phyloP scores from a whole-genome alignment of 2,113 vertebrate genomes.

The Cygnus buccinator region DNA sequence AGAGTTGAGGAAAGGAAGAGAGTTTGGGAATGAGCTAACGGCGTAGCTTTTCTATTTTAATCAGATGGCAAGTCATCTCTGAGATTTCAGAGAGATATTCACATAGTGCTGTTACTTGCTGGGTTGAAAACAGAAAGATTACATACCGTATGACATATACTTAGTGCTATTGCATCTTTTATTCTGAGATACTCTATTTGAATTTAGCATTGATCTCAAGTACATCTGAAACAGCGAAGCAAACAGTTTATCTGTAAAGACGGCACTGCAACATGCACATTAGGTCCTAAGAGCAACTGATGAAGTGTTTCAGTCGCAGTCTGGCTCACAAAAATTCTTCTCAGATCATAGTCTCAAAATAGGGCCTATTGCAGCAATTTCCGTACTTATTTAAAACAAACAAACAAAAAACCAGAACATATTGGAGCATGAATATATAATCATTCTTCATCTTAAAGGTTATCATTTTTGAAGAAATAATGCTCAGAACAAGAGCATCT shows the following conservation, averaged over 20 bases:
- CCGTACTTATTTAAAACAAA: no score
- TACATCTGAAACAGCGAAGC: neutral
- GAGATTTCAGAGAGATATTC: neutral
- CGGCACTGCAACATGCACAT: fast-evolving
- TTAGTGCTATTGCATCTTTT: fast-evolving
- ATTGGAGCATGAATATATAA: no score
- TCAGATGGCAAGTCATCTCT: fast-evolving
- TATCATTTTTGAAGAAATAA: fast-evolving
- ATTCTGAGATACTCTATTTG: fast-evolving
- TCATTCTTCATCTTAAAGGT: no score
- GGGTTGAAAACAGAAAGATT: neutral
- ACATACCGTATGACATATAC: fast-evolving
- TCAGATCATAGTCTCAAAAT: fast-evolving
- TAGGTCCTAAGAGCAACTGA: fast-evolving
- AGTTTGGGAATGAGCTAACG: fast-evolving
- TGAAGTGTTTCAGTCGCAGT: fast-evolving
- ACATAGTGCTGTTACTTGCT: fast-evolving
- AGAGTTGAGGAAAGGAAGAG: neutral
- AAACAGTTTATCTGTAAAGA: no score
- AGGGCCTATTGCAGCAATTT: fast-evolving
- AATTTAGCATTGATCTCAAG: neutral
- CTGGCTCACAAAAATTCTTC: fast-evolving
- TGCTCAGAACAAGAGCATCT: no score
- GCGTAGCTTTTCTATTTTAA: neutral
- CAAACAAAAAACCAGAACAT: no score